Conservation (phyloP, 2,888 invertebrate species). For the Pemphredon lugubris region DNA sequence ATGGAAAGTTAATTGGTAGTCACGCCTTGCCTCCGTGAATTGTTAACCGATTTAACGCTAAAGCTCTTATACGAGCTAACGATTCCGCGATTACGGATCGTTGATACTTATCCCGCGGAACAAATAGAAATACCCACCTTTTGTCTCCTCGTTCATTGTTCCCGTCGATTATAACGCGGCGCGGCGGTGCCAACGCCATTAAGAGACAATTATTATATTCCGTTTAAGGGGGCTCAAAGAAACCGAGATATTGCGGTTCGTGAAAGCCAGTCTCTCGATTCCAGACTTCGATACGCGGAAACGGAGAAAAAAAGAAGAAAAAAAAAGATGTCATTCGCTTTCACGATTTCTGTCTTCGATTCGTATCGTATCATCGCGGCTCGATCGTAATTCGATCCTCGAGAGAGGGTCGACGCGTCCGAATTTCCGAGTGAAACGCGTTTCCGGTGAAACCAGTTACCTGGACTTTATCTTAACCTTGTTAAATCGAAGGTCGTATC, state of each 20-base stretch:
- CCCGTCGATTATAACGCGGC: too few species aligned
- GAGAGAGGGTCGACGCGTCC: conserved; percentile 13
- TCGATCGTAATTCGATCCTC: conserved; percentile 22
- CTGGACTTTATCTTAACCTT: not conserved
- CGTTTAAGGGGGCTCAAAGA: conserved; percentile 10
- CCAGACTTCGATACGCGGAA: conserved; percentile 8
- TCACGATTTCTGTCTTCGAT: conserved; percentile 36
- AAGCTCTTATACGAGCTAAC: too few species aligned
- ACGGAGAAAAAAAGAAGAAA: too few species aligned
- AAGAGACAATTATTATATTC: conserved; percentile 7
- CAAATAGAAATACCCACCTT: too few species aligned
- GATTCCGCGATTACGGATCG: too few species aligned
- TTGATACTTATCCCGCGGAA: too few species aligned
- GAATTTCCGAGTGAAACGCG: conserved; percentile 17
- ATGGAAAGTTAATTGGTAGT: conserved; percentile 14
- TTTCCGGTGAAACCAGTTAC: conserved; percentile 16
- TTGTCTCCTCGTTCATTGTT: too few species aligned
- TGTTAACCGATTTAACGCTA: too few species aligned
- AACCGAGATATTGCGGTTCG: conserved; percentile 21
- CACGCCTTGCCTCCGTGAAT: too few species aligned
- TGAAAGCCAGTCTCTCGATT: conserved; percentile 43
- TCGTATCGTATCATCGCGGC: conserved; percentile 23
- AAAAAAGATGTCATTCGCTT: conserved; percentile 41
- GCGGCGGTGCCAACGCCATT: not conserved
- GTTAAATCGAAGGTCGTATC: not conserved